A percentile compares a stretch with the other conserved stretches of the same genome.
Conservation (phyloP, 2,888 invertebrate genomes). For the Meteorus cinctellus region DNA sequence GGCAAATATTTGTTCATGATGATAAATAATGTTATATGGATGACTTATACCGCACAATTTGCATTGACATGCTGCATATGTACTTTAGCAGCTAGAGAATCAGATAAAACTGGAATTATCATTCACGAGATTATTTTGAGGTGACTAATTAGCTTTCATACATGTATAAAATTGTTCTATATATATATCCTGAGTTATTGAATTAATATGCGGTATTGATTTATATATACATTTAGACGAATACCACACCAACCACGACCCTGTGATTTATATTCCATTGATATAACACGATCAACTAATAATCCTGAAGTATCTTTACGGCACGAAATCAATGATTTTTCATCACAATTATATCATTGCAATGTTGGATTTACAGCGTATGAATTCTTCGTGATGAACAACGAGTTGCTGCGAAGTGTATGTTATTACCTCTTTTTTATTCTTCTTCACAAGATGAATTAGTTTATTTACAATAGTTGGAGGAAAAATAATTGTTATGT, state of each 20-base stretch:
- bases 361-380: constrained; percentile 60
- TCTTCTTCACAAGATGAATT: constrained; percentile 26
- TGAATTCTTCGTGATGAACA: constrained; percentile 62
- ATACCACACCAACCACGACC: constrained; percentile 48
- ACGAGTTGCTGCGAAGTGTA: constrained; percentile 59
- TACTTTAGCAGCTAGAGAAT: constrained; percentile 55
- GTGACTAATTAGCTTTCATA: constrained; percentile 35
- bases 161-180: background rate
- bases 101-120: constrained; percentile 55
- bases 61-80: constrained; percentile 59
- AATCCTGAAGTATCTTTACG: constrained; percentile 51
- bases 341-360: constrained; percentile 58
- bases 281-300: constrained; percentile 46
- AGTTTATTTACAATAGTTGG: constrained; percentile 38
- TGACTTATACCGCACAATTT: constrained; percentile 59
- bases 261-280: constrained; percentile 51
- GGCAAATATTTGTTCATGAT: constrained; percentile 58
- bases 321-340: constrained; percentile 62
- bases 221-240: constrained; percentile 35
- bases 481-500: constrained; percentile 22
- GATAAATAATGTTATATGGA: constrained; percentile 64
- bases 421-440: constrained; percentile 46
- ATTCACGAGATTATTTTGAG: constrained; percentile 55
- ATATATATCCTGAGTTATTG: constrained; percentile 11
- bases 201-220: background rate